Evolutionary conservation across 2,888 invertebrate genomes (phyloP).

Genomic region (Acanthosepion lycidas): DNA sequence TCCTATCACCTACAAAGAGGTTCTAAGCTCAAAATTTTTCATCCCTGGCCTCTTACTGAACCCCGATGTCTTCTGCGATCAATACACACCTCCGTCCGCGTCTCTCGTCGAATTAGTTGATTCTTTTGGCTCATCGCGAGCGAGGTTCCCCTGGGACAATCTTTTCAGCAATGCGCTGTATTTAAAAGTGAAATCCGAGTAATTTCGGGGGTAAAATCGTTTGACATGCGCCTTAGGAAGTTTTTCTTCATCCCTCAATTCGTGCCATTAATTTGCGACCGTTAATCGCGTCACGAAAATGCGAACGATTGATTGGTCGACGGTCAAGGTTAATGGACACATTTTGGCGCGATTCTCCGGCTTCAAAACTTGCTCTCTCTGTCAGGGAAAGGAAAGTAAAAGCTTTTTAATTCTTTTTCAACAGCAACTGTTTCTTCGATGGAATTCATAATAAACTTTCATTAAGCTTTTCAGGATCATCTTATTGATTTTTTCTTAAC

Average conservation of each 20-base stretch:
- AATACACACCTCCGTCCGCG: not conserved
- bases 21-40: not conserved
- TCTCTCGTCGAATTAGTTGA: not conserved
- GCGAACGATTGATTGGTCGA: not conserved
- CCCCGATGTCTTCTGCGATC: not conserved
- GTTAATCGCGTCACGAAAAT: conserved; percentile 33
- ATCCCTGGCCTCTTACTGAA: not conserved
- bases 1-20: not conserved
- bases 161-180: not conserved
- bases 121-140: conserved; percentile 1
- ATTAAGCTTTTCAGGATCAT: not conserved
- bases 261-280: conserved; percentile 18
- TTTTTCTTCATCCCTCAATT: not conserved
- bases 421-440: not conserved
- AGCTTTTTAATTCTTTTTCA: not conserved
- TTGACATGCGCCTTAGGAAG: not conserved
- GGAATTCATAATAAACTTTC: not conserved
- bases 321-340: not conserved
- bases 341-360: not conserved
- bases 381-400: not conserved
- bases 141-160: conserved; percentile 11
- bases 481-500: not conserved
- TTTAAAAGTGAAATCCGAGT: conserved; percentile 33
- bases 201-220: conserved; percentile 1
- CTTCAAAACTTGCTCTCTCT: not conserved